Evolutionary conservation across 2,888 invertebrate genomes (phyloP).

Genomic region (Pseudoips prasinana): DNA sequence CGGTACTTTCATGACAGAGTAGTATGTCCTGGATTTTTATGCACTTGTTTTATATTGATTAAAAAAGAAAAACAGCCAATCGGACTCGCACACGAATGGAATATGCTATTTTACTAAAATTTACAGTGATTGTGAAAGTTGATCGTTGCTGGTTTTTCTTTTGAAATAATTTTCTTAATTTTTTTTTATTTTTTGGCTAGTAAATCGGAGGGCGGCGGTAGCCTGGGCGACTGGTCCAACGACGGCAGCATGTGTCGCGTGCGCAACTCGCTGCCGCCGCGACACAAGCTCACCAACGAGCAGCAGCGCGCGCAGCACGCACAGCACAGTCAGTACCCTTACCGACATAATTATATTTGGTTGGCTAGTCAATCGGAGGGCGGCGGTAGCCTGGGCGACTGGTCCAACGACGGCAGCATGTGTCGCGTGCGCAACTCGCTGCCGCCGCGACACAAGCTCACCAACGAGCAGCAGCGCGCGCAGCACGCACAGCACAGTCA

Average conservation of each 20-base stretch:
- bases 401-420: constrained; percentile 73
- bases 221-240: constrained; percentile 71
- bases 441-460: constrained; percentile 71
- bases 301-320: constrained; percentile 60
- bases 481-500: constrained; percentile 50
- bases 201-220: constrained; percentile 72
- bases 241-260: constrained; percentile 74
- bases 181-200: no score
- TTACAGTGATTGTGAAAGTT: no score
- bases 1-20: no score
- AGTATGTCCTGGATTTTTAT: no score
- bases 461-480: constrained; percentile 67
- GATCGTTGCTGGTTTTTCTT: no score
- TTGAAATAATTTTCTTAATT: no score
- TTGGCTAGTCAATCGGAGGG: constrained; percentile 68
- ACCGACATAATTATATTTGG: no score
- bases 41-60: no score
- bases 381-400: constrained; percentile 68
- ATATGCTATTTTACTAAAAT: no score
- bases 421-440: constrained; percentile 70
- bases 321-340: constrained; percentile 44
- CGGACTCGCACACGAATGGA: no score
- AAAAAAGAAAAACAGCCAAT: no score
- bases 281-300: constrained; percentile 74
- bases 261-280: constrained; percentile 65